Conservation (phyloP, 2,888 invertebrate genomes). For the Callyntrura guangdongensis region DNA sequence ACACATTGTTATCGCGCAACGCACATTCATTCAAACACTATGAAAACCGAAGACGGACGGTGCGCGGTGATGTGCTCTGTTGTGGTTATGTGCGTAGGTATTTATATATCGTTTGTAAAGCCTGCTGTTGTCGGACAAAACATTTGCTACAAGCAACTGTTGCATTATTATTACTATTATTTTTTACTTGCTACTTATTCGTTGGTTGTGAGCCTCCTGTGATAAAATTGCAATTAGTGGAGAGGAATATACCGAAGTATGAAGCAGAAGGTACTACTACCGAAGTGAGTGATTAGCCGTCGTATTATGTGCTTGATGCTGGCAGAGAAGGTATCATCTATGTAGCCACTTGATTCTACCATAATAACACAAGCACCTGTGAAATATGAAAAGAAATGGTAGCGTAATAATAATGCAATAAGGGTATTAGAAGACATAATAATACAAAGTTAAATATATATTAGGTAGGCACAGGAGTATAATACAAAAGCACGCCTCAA, state of each 20-base stretch:
- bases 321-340: no score
- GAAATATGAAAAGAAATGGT: constrained; percentile 17
- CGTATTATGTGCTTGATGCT: constrained; percentile 40
- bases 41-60: constrained; percentile 42
- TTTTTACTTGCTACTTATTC: constrained; percentile 16
- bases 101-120: not conserved
- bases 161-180: constrained; percentile 22
- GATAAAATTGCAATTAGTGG: constrained; percentile 71
- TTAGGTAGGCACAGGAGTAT: no score
- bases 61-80: not conserved
- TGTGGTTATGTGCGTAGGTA: not conserved
- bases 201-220: constrained; percentile 35
- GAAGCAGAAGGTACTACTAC: constrained; percentile 16
- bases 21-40: not conserved
- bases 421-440: constrained; percentile 1
- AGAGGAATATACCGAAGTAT: no score
- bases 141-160: constrained; percentile 12
- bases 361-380: not conserved
- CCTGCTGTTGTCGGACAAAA: constrained; percentile 9
- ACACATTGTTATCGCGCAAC: not conserved
- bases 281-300: constrained; percentile 65
- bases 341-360: no score
- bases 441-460: no score
- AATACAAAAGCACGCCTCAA: no score
- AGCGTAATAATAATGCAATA: constrained; percentile 13